phyloP scores from a whole-genome alignment of 2,888 invertebrate species.

The Sarcophaga rosellei region DNA sequence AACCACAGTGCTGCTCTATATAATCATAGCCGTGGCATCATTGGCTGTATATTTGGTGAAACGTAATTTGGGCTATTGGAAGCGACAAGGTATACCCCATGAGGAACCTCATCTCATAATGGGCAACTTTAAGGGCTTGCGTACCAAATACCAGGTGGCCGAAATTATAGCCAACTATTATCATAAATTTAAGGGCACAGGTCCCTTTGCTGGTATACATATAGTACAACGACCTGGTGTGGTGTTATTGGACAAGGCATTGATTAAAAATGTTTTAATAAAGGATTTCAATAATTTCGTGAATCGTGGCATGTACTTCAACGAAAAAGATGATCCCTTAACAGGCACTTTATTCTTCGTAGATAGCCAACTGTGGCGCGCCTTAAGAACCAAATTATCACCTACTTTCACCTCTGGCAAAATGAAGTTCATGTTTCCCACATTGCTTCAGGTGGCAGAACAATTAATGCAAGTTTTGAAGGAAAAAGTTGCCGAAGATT shows the following conservation, averaged over 20 bases:
- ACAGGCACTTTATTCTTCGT: constrained; percentile 74
- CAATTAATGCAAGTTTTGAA: constrained; percentile 53
- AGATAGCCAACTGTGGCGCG: constrained; percentile 79
- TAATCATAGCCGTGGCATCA: constrained; percentile 23
- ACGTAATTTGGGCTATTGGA: constrained; percentile 61
- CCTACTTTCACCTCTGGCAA: constrained; percentile 82
- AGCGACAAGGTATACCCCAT: constrained; percentile 62
- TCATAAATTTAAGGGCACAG: constrained; percentile 69
- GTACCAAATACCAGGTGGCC: constrained; percentile 32
- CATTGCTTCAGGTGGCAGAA: constrained; percentile 72
- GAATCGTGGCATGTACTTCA: constrained; percentile 74
- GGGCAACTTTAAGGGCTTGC: constrained; percentile 60
- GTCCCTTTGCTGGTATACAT: constrained; percentile 73
- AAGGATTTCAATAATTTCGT: constrained; percentile 74
- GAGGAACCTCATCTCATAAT: constrained; percentile 57
- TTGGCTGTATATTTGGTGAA: constrained; percentile 25
- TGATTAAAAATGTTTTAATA: constrained; percentile 70
- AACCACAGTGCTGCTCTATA: constrained; percentile 26
- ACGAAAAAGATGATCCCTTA: constrained; percentile 76
- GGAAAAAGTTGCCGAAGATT: constrained; percentile 25
- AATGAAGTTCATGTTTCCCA: constrained; percentile 81
- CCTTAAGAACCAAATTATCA: constrained; percentile 78
- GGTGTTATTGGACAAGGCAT: constrained; percentile 70
- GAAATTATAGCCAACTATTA: constrained; percentile 68
- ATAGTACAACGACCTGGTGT: constrained; percentile 70